Conservation (phyloP, 2,888 invertebrate genomes). For the Pogonocherus hispidulus region DNA sequence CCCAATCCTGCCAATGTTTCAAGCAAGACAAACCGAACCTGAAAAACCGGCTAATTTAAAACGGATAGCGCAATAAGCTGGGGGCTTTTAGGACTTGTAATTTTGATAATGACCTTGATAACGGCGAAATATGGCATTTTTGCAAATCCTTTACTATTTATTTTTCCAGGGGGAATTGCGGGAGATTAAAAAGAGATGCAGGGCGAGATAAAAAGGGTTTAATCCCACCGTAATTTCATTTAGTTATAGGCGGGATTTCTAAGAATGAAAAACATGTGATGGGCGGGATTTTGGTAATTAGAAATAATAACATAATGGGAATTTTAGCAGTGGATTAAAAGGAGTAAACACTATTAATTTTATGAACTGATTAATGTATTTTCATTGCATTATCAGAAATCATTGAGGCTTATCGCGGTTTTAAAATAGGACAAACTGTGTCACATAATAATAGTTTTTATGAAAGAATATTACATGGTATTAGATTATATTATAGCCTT, state of each 20-base stretch:
- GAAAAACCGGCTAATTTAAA: constrained; percentile 55
- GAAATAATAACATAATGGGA: not conserved
- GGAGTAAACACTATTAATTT: not conserved
- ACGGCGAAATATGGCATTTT: constrained; percentile 68
- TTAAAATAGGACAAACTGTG: too few relatives aligned
- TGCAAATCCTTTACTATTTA: constrained; percentile 66
- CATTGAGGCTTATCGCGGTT: too few relatives aligned
- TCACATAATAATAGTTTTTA: too few relatives aligned
- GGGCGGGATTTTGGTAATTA: not conserved
- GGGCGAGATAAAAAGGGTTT: constrained; percentile 60
- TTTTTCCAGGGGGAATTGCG: constrained; percentile 63
- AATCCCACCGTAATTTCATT: constrained; percentile 61
- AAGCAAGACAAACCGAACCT: not conserved
- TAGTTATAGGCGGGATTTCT: constrained; percentile 15
- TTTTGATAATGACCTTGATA: constrained; percentile 69
- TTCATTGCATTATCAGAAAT: too few relatives aligned
- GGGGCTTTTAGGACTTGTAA: constrained; percentile 58
- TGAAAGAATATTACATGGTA: too few relatives aligned
- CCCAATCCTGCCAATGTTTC: constrained; percentile 2
- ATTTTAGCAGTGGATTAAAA: not conserved
- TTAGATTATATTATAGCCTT: too few relatives aligned
- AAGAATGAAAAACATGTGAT: not conserved
- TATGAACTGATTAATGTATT: too few relatives aligned
- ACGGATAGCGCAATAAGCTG: constrained; percentile 59
- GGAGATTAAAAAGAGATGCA: constrained; percentile 59